Evolutionary conservation across 2,797 vertebrate genomes (phyloP), one percentile per base, ranked within the genome.

Genomic region (Buphagus erythrorhynchus): DNA sequence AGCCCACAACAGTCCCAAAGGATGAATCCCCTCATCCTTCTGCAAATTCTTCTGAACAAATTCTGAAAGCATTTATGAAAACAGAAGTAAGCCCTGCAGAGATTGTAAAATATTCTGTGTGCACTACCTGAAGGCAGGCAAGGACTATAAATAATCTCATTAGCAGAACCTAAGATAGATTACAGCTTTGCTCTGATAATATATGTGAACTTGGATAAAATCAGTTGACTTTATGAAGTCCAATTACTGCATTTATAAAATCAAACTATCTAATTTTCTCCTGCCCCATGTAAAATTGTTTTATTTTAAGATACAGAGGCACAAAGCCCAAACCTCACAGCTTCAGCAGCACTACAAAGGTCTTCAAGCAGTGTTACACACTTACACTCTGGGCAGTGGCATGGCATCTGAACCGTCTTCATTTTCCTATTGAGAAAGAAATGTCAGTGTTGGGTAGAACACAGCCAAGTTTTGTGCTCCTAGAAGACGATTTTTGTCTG

Each of bases 301-400:
- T 61, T 46, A 42, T 46, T 74, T 76, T 52, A 83, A 58, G 65
- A 51, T 35, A 10, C 51, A 69, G 79, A 79, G 46, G 12, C 1
- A 0, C 43, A 67, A 49, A 31, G 26, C 40, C 22, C 67, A 45
- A 74, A 72, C 10, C 21, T 31, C 43, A 33, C 5, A 45, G 33
- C 11, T 35, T 29, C 14, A 79, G 46, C 18, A 76, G 22, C 33
- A 26, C n/a, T 69, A 31, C 31, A 48, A 17, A 62, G 33, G 36
- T 42, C 85, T 66, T 74, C 25, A 66, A 22, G 43, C 20, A 68
- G 19, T 25, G 18, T 28, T 51, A 20, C 10, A 54, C 78, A 98
- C 99, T 99, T 98, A 99, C 99, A 99, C 98, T 97, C 99, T 98
- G 29, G 99, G 98, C 62, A 98, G 77, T 40, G 99, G 99, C 36